Evolutionary conservation across 1,140 invertebrate species (phyloP).

Genomic region (Andricus grossulariae): DNA sequence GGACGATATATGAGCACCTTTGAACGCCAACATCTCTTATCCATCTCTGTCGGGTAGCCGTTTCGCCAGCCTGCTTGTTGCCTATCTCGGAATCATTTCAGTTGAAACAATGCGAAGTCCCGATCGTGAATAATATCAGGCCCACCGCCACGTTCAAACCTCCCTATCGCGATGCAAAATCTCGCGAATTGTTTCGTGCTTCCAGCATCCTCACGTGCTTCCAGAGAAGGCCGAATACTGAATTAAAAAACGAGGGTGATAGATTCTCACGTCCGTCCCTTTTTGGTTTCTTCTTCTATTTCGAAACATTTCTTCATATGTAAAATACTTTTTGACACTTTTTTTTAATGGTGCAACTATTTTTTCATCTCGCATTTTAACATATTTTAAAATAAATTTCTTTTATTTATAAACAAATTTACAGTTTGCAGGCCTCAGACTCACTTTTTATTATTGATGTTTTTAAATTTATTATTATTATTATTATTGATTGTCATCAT

Average conservation of each 20-base stretch:
- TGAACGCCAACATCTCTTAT: constrained; percentile 44
- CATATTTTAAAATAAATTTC: too few species aligned
- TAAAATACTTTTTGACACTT: too few species aligned
- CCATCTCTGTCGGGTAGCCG: constrained; percentile 53
- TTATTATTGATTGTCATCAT: too few species aligned
- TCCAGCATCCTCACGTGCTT: constrained; percentile 24
- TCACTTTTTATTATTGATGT: too few species aligned
- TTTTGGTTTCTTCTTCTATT: constrained; percentile 7
- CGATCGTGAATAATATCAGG: constrained; percentile 48
- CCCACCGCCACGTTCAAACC: constrained; percentile 22
- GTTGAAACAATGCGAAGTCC: constrained; percentile 51
- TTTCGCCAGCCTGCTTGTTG: constrained; percentile 32
- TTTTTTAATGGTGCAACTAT: too few species aligned
- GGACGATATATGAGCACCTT: constrained; percentile 21
- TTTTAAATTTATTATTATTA: too few species aligned
- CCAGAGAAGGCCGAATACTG: background rate
- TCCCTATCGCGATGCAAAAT: constrained; percentile 34
- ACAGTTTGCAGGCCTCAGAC: too few species aligned
- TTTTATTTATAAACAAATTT: too few species aligned
- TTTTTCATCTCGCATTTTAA: too few species aligned
- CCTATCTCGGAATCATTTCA: constrained; percentile 47
- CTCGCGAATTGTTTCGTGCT: constrained; percentile 32
- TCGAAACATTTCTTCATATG: background rate
- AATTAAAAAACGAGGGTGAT: constrained; percentile 31
- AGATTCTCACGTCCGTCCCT: constrained; percentile 33